These are phyloP conservation scores for Planococcus citri DNA, from an alignment of 1,140 invertebrate species.

Conservation along the genomic window DNA sequence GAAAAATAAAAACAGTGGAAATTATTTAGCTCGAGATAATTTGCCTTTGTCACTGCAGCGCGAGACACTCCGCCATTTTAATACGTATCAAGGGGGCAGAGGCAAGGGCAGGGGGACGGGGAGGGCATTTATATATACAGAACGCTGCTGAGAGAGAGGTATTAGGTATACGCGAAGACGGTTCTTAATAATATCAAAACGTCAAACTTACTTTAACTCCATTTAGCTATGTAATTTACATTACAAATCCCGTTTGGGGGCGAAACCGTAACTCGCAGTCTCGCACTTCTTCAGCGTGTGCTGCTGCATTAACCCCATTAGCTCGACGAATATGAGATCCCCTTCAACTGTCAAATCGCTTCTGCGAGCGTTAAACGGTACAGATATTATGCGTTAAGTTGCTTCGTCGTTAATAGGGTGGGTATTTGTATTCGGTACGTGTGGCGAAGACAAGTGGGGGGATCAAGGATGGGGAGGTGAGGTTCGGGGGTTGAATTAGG, in stretches of 20 bases:
- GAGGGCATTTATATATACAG: too few species aligned
- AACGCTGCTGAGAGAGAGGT: too few species aligned
- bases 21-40: too few species aligned
- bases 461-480: neutral
- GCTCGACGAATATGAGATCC: neutral
- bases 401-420: neutral
- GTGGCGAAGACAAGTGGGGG: neutral
- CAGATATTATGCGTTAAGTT: neutral
- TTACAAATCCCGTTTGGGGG: constrained; percentile 4
- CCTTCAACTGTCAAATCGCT: neutral
- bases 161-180: neutral
- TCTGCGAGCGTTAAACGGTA: neutral
- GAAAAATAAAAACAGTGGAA: too few species aligned
- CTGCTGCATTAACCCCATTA: constrained; percentile 1
- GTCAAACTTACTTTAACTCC: constrained; percentile 6
- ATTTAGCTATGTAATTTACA: constrained; percentile 4
- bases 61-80: too few species aligned
- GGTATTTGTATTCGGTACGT: too few species aligned
- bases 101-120: too few species aligned
- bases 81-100: too few species aligned
- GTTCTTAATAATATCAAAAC: constrained; percentile 3
- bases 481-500: too few species aligned
- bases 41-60: too few species aligned
- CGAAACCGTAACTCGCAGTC: too few species aligned
- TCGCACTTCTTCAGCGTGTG: neutral